Evolutionary conservation across 2,797 vertebrate species (phyloP).

Genomic region (Nyctalus aviator): DNA sequence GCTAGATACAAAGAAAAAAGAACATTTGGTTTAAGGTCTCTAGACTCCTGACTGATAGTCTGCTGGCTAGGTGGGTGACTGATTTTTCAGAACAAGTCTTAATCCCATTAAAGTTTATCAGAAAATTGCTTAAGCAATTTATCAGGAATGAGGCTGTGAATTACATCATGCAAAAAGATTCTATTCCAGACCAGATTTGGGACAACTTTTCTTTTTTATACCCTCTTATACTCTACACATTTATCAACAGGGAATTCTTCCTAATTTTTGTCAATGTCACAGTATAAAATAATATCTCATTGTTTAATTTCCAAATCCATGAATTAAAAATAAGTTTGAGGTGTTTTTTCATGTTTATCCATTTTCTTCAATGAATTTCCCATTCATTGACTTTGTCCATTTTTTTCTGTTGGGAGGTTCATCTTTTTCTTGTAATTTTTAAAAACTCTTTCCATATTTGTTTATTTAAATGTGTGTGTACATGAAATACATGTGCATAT

Average conservation of each 20-base stretch:
- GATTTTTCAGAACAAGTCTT: slow-evolving; percentile 70
- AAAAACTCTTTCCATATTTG: slow-evolving; percentile 41
- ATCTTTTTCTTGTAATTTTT: slow-evolving; percentile 19
- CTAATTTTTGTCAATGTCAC: not conserved
- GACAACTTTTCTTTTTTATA: not conserved
- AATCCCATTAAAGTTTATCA: slow-evolving; percentile 79
- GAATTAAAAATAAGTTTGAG: not conserved
- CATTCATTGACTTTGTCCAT: not conserved
- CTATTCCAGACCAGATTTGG: not conserved
- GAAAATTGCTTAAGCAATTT: slow-evolving; percentile 77
- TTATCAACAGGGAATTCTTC: not conserved
- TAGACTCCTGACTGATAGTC: slow-evolving; percentile 56
- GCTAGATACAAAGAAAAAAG: slow-evolving; percentile 37
- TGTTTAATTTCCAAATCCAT: not conserved
- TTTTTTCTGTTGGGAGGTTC: not conserved
- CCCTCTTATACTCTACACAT: not conserved
- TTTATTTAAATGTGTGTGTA: not conserved
- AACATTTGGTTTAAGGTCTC: slow-evolving; percentile 34
- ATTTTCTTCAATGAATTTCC: not conserved
- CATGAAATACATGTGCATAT: not conserved
- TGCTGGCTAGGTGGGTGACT: not conserved
- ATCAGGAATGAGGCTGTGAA: slow-evolving; percentile 59
- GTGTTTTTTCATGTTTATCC: not conserved
- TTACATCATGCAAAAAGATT: slow-evolving; percentile 43
- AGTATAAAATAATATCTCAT: not conserved